Conservation (phyloP, 1,140 invertebrate species). For the Cyclina sinensis region DNA sequence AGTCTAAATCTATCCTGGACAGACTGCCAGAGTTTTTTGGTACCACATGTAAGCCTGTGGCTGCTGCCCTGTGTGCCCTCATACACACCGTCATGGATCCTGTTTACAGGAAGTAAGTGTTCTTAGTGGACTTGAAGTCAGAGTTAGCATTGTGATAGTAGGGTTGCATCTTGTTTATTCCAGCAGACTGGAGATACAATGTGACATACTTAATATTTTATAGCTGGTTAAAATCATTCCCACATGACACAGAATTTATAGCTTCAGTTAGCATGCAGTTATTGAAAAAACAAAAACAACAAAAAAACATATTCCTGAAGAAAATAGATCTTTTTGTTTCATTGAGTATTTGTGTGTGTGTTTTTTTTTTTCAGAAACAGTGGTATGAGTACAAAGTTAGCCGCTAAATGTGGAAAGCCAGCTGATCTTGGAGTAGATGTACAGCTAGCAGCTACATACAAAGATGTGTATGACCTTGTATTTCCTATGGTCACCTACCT, state of each 20-base stretch:
- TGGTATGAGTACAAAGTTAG: conserved; percentile 89
- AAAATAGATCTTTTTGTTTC: no score
- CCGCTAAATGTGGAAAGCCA: conserved; percentile 56
- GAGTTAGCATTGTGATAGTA: no score
- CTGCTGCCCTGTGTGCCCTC: conserved; percentile 92
- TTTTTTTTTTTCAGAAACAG: conserved; percentile 89
- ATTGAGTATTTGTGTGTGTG: background rate
- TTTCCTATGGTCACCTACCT: conserved; percentile 95
- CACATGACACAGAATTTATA: no score
- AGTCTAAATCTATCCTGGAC: conserved; percentile 92
- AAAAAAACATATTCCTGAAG: no score
- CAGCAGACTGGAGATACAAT: no score
- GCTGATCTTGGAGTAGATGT: conserved; percentile 76
- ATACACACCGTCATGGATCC: conserved; percentile 95
- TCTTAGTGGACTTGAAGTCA: no score
- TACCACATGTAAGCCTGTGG: conserved; percentile 93
- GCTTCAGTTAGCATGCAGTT: no score
- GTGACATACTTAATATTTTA: no score
- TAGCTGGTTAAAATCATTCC: no score
- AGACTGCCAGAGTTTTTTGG: conserved; percentile 94
- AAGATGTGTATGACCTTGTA: conserved; percentile 92
- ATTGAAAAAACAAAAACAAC: no score
- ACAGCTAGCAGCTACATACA: conserved; percentile 89
- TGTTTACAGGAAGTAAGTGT: conserved; percentile 93
- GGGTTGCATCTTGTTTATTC: no score